Evolutionary conservation across 2,888 invertebrate species (phyloP), one percentile per base, ranked within the genome.

Genomic region (Clivina fossor): DNA sequence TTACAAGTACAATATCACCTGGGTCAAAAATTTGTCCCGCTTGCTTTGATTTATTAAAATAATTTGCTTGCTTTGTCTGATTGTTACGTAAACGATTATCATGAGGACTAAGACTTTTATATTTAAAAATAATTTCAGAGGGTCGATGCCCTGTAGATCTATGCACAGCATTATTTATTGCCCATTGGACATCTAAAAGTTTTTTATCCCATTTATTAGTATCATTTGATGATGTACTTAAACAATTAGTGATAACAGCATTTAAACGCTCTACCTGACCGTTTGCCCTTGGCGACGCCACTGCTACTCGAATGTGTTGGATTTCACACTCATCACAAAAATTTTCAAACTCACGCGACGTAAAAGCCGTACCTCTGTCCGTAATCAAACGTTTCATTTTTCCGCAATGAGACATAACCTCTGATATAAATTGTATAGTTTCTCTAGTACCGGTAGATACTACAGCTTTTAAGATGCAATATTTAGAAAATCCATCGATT

Each of bases 1-100:
- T 28, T 3, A 48, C 38, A 20, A 37, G 9, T n/a, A 55, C 49
- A 35, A 59, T n/a, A 11, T 54, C 30, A 9, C 43, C 50, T 11
- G 22, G 8, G 11, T 60, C 4, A 11, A 26, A 41, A 38, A 22
- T 40, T 11, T 4, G 24, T 7, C 57, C 47, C 9, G 15, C 35
- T 24, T 47, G 54, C 9, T 49, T 35, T 28, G 8, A 41, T 58
- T 11, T 38, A 11, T 38, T 16, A 11, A 38, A 38, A 4, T 38
- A 3, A 4, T 38, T 5, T 5, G 9, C 16, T 16, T 15, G n/a
- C 13, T 19, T 38, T 3, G 3, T 3, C 16, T 16, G 3, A 11
- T 38, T 38, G 11, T 38, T 16, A 15, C 16, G n/a, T 16, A 38
- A 19, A 15, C 11, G 32, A 32, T 32, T 32, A 11, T 32, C 32